These are phyloP conservation scores for Trogon surrucura DNA, from an alignment of 2,113 vertebrate species.

Conservation along the genomic window DNA sequence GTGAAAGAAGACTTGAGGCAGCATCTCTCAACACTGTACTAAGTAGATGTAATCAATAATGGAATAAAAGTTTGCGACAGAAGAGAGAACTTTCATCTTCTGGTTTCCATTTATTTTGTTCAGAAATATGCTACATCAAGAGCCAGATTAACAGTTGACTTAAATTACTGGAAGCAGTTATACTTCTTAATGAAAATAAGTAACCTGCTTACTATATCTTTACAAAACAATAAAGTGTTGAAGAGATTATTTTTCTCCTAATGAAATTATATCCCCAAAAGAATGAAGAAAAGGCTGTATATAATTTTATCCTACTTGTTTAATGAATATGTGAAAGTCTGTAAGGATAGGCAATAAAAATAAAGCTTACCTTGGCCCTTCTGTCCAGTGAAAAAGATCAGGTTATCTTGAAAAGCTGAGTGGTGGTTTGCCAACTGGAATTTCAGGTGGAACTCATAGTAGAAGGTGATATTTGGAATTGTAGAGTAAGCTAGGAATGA, in stretches of 20 bases:
- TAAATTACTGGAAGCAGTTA: background rate
- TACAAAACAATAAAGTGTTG: background rate
- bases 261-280: background rate
- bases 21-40: background rate
- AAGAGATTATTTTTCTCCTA: background rate
- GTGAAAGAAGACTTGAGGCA: background rate
- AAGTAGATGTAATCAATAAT: background rate
- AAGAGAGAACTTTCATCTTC: background rate
- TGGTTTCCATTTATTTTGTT: background rate
- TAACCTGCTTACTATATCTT: background rate
- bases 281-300: background rate
- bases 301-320: background rate
- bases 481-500: conserved; percentile 84
- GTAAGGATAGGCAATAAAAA: background rate
- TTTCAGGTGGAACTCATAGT: conserved; percentile 86
- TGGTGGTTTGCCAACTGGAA: conserved; percentile 81
- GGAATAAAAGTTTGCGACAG: background rate
- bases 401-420: conserved; percentile 84
- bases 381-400: conserved; percentile 88
- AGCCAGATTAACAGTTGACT: background rate
- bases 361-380: conserved; percentile 84
- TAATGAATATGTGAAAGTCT: background rate
- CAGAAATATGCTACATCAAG: background rate
- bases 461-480: conserved; percentile 76
- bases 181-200: background rate